Evolutionary conservation across 1,140 invertebrate genomes (phyloP), one percentile per base, ranked within the genome.

Genomic region (Papilio aristodemus): DNA sequence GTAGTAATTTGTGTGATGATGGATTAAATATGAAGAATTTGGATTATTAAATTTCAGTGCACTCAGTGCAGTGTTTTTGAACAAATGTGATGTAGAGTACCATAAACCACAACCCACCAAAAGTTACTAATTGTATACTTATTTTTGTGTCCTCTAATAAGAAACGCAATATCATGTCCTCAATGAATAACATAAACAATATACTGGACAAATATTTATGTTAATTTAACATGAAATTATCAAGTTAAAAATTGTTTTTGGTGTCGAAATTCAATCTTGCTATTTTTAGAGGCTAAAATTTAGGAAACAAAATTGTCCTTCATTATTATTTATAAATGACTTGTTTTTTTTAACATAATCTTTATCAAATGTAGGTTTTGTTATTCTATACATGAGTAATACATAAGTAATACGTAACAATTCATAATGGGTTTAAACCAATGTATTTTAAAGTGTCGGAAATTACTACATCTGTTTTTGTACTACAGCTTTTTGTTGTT

Each of bases 271-370:
- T 66, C 64, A 62, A 58, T 68, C 43, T 64, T 36, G 60, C 67
- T 64, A 70, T 37, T 46, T 32, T 67, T 64, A 74, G 75, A 74
- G 75, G 75, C 75, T 77, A 74, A 74, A 71, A 69, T 73, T 59
- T 62, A 50, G 7, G 17, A 57, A 58, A 19, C 39, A 38, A 62
- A 19, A 67, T 54, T 54, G 19, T 54, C 19, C 68, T 64, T 73
- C 17, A 70, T 70, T 62, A 43, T 68, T 59, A n/a, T 57, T 67
- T 39, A 39, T 63, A 32, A 37, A 27, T 11, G 0, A n/a, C n/a
- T n/a, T 11, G 6, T 22, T 10, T 46, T 14, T 46, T 17, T 46
- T 19, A 8, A 50, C 4, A 10, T 1, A 50, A 22, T 50, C 17
- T n/a, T 8, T 43, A 43, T 14, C n/a, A 14, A 14, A 43, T 4